Percentiles rank a stretch among this genome's conserved stretches.
phyloP scores from a whole-genome alignment of 2,113 vertebrate species.

The Stigmatopora argus region DNA sequence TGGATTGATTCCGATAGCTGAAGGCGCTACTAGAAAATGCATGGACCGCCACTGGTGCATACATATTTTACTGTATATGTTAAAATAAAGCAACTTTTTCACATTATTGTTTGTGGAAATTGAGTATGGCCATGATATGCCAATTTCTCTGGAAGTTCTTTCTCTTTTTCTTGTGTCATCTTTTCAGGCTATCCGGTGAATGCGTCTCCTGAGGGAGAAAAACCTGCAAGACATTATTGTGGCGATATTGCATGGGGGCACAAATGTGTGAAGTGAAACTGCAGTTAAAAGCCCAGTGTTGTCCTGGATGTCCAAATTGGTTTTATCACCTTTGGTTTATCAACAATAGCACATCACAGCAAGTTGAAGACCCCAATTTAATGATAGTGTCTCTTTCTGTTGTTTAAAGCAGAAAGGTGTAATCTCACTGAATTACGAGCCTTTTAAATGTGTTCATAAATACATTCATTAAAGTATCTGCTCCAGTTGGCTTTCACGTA shows the following conservation, averaged over 20 bases:
- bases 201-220: neutral
- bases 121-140: neutral
- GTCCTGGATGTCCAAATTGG: neutral
- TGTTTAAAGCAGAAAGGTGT: too few relatives aligned
- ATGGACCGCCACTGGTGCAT: too few relatives aligned
- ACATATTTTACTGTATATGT: too few relatives aligned
- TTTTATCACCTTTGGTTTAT: neutral
- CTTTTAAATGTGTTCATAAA: too few relatives aligned
- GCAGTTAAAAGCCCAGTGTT: constrained; percentile 12
- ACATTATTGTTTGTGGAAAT: too few relatives aligned
- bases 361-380: neutral
- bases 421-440: too few relatives aligned
- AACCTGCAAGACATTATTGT: neutral
- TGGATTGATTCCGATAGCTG: too few relatives aligned
- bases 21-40: too few relatives aligned
- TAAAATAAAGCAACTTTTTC: too few relatives aligned
- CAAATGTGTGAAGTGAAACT: constrained; percentile 13
- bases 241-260: constrained; percentile 10
- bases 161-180: neutral
- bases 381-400: too few relatives aligned
- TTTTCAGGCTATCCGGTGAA: neutral
- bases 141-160: neutral
- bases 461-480: too few relatives aligned
- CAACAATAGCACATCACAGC: neutral
- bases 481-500: too few relatives aligned